Percentiles rank a stretch among this genome's conserved stretches.
phyloP scores from a whole-genome alignment of 1,140 invertebrate genomes.

The Potamilus streckersoni region DNA sequence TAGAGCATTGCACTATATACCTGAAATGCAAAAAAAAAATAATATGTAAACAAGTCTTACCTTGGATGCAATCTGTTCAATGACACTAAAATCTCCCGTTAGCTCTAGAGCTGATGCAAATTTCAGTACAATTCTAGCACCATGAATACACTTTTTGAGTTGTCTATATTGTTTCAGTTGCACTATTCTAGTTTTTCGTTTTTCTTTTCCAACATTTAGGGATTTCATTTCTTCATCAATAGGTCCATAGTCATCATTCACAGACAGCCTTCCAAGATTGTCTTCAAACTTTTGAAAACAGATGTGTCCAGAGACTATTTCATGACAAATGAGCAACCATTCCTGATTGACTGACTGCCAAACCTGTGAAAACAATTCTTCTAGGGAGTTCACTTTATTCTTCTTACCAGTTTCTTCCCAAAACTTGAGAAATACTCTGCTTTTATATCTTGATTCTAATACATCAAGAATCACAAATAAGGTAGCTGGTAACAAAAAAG shows the following conservation, averaged over 20 bases:
- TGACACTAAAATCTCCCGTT: slow-evolving; percentile 2
- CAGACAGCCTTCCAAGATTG: slow-evolving; percentile 1
- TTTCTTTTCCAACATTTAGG: background rate
- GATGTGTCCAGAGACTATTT: slow-evolving; percentile 1
- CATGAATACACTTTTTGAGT: slow-evolving; percentile 4
- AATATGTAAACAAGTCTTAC: background rate
- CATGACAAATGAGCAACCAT: background rate
- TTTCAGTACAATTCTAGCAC: slow-evolving; percentile 8
- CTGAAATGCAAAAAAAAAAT: background rate
- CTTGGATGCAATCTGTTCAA: slow-evolving; percentile 8
- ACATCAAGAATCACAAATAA: background rate
- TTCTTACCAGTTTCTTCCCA: background rate
- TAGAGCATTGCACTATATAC: too few species aligned
- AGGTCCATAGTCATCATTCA: background rate
- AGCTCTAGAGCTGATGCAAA: background rate
- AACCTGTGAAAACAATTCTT: slow-evolving; percentile 1
- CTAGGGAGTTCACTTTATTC: background rate
- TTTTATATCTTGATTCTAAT: background rate
- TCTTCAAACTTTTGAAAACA: slow-evolving; percentile 7
- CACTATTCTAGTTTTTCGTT: background rate
- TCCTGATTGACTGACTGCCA: slow-evolving; percentile 4
- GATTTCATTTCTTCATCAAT: slow-evolving; percentile 7
- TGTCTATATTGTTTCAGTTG: slow-evolving; percentile 17
- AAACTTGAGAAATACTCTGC: slow-evolving; percentile 10
- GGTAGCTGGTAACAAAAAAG: background rate